A percentile compares a stretch with the other conserved stretches of the same genome.
These are phyloP conservation scores for Rugalucina vietnamica DNA, from an alignment of 2,888 invertebrate genomes.

Conservation along the genomic window DNA sequence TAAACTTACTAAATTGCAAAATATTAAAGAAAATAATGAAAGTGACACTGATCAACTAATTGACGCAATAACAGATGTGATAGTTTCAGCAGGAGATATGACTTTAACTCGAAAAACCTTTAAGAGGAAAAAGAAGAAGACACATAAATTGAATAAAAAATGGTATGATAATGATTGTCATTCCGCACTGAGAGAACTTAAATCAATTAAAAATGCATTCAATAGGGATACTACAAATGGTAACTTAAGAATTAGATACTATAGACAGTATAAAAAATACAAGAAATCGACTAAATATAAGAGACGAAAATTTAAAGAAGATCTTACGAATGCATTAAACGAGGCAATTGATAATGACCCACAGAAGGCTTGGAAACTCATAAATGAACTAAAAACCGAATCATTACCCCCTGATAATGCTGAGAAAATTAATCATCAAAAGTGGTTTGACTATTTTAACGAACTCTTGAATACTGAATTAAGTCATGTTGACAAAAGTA, in stretches of 20 bases:
- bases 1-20: neutral
- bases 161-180: neutral
- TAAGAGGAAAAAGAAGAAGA: neutral
- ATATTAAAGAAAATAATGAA: neutral
- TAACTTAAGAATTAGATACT: neutral
- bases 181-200: neutral
- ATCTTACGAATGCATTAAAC: neutral
- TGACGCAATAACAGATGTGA: neutral
- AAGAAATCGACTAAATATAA: neutral
- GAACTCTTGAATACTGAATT: neutral
- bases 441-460: neutral
- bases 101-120: neutral
- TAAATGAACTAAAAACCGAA: neutral
- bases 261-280: neutral
- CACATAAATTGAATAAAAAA: neutral
- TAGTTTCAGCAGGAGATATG: neutral
- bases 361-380: neutral
- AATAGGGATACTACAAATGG: neutral
- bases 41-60: neutral
- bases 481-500: neutral
- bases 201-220: neutral
- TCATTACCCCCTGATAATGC: neutral
- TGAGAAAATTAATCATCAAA: neutral
- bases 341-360: neutral
- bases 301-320: neutral